These are phyloP conservation scores for Nannoperca obscura DNA, from an alignment of 2,797 vertebrate species.

Conservation along the genomic window DNA sequence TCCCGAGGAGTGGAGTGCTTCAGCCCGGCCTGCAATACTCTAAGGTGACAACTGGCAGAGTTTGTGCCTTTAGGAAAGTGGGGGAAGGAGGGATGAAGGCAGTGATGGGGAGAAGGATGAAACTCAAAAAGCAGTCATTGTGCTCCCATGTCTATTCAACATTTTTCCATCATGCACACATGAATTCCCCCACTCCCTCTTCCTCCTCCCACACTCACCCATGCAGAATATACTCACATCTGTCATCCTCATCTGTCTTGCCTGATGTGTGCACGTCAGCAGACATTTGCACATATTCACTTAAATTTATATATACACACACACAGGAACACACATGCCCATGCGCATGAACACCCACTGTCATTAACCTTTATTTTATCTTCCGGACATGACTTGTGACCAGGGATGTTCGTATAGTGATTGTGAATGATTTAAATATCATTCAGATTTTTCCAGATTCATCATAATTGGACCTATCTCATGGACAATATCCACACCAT, in stretches of 20 bases:
- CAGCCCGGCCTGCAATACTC: constrained; percentile 96
- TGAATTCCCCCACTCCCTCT: constrained; percentile 12
- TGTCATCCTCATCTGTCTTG: constrained; percentile 80
- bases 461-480: constrained; percentile 25
- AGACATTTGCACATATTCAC: constrained; percentile 70
- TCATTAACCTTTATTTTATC: constrained; percentile 77
- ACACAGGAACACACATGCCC: constrained; percentile 28
- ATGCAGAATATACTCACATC: constrained; percentile 78
- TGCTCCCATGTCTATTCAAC: constrained; percentile 80
- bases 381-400: constrained; percentile 56
- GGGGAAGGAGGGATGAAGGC: constrained; percentile 68
- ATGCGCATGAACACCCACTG: constrained; percentile 49
- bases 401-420: constrained; percentile 54
- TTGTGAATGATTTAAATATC: constrained; percentile 53
- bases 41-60: constrained; percentile 98
- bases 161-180: constrained; percentile 80
- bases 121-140: constrained; percentile 92
- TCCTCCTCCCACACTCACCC: constrained; percentile 40
- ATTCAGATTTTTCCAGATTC: constrained; percentile 20
- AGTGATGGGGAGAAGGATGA: constrained; percentile 86
- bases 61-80: constrained; percentile 95
- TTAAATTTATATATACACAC: constrained; percentile 46
- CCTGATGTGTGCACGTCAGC: constrained; percentile 70
- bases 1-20: constrained; percentile 92
- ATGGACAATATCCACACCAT: constrained; percentile 1